Evolutionary conservation across 2,113 vertebrate species (phyloP).

Genomic region (Bungarus multicinctus): DNA sequence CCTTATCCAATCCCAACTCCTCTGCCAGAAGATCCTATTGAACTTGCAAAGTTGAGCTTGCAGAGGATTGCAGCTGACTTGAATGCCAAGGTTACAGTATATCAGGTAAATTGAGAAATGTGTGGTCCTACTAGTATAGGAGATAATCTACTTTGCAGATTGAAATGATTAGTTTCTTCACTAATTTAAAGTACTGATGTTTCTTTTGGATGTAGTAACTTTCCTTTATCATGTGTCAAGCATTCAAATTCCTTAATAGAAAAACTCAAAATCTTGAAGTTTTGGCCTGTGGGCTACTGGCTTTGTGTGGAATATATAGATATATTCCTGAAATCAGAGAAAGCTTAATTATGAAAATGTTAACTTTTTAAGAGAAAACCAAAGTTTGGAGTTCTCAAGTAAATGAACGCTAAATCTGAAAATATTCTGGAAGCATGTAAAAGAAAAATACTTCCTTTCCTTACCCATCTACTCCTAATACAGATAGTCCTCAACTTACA

Average conservation of each 20-base stretch:
- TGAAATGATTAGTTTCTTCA: not conserved
- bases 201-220: not conserved
- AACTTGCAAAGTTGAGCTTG: slow-evolving; percentile 76
- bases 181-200: not conserved
- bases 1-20: slow-evolving; percentile 77
- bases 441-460: not conserved
- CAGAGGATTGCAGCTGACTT: slow-evolving; percentile 75
- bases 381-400: not conserved
- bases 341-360: not conserved
- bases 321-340: not conserved
- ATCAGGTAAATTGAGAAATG: slow-evolving; percentile 72
- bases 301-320: not conserved
- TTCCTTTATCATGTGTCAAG: not conserved
- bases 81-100: slow-evolving; percentile 73
- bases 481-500: not conserved
- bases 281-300: not conserved
- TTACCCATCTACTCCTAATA: not conserved
- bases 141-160: not conserved
- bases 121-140: fast-evolving
- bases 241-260: not conserved
- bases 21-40: slow-evolving; percentile 76
- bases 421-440: not conserved
- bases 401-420: not conserved
- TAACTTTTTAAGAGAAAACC: not conserved
- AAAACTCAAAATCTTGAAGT: not conserved